phyloP scores from a whole-genome alignment of 2,797 vertebrate species.

The Melanotaenia nigrans region DNA sequence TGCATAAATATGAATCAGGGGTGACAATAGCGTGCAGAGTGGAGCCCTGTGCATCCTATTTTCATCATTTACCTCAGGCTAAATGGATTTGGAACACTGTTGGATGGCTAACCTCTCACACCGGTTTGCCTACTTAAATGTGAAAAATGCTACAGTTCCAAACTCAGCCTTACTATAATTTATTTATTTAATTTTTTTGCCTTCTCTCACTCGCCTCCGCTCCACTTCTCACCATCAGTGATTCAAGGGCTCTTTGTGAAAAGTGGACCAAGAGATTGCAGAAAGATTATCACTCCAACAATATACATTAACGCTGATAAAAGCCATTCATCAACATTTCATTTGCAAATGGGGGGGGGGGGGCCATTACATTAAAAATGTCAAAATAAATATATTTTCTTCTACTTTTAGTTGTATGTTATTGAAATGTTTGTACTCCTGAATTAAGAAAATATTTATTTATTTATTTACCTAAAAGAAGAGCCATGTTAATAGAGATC shows the following conservation, averaged over 20 bases:
- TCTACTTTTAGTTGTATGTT: background rate
- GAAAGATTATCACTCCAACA: slow-evolving; percentile 12
- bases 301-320: slow-evolving; percentile 4
- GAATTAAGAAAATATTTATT: background rate
- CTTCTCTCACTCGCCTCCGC: slow-evolving; percentile 14
- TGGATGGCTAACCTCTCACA: slow-evolving; percentile 74
- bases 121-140: slow-evolving; percentile 69
- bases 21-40: slow-evolving; percentile 73
- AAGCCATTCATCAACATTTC: slow-evolving; percentile 6
- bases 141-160: slow-evolving; percentile 69
- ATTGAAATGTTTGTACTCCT: background rate
- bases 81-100: slow-evolving; percentile 76
- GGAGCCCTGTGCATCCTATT: slow-evolving; percentile 75
- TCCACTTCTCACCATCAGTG: slow-evolving; percentile 12
- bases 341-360: slow-evolving; percentile 3
- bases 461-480: background rate
- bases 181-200: slow-evolving; percentile 10
- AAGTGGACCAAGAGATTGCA: slow-evolving; percentile 7
- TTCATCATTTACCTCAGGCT: slow-evolving; percentile 76
- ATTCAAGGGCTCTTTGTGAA: slow-evolving; percentile 42
- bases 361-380: background rate
- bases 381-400: background rate
- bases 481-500: background rate
- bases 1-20: slow-evolving; percentile 77
- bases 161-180: slow-evolving; percentile 39